A percentile compares a stretch with the other conserved stretches of the same genome.
These are phyloP conservation scores for Tetraodon nigroviridis DNA, from an alignment of 2,113 vertebrate genomes.

Conservation along the genomic window DNA sequence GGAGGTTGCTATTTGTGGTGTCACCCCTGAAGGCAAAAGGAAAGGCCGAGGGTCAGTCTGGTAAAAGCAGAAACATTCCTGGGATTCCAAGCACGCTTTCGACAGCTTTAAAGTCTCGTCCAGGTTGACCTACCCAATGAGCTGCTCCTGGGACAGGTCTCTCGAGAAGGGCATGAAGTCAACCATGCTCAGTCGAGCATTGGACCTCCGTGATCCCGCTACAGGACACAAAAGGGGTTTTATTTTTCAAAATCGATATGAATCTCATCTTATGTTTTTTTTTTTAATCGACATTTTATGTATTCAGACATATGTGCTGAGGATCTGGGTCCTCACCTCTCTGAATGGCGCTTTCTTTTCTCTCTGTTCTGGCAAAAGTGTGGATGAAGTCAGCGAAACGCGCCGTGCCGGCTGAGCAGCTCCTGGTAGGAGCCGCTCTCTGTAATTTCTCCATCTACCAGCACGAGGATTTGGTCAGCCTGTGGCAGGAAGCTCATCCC, in stretches of 20 bases:
- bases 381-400: slow-evolving; percentile 85
- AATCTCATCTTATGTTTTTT: too few relatives aligned
- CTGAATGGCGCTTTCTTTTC: slow-evolving; percentile 70
- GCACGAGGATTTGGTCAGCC: slow-evolving; percentile 82
- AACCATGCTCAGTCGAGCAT: slow-evolving; percentile 74
- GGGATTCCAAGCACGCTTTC: neutral
- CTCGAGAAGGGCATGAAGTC: slow-evolving; percentile 78
- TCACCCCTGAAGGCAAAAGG: slow-evolving; percentile 65
- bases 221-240: neutral
- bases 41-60: slow-evolving; percentile 30
- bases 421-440: slow-evolving; percentile 90
- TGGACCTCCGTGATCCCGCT: slow-evolving; percentile 75
- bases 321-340: slow-evolving; percentile 55
- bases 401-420: slow-evolving; percentile 81
- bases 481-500: slow-evolving; percentile 83
- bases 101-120: neutral
- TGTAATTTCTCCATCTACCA: slow-evolving; percentile 82
- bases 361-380: slow-evolving; percentile 71
- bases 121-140: slow-evolving; percentile 67
- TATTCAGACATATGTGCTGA: too few relatives aligned
- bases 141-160: slow-evolving; percentile 78
- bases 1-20: slow-evolving; percentile 73
- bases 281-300: too few relatives aligned
- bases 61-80: slow-evolving; percentile 9
- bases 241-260: too few relatives aligned